A percentile compares a stretch with the other conserved stretches of the same genome.
Evolutionary conservation across 2,888 invertebrate genomes (phyloP).

Genomic region (Desoria tigrina): DNA sequence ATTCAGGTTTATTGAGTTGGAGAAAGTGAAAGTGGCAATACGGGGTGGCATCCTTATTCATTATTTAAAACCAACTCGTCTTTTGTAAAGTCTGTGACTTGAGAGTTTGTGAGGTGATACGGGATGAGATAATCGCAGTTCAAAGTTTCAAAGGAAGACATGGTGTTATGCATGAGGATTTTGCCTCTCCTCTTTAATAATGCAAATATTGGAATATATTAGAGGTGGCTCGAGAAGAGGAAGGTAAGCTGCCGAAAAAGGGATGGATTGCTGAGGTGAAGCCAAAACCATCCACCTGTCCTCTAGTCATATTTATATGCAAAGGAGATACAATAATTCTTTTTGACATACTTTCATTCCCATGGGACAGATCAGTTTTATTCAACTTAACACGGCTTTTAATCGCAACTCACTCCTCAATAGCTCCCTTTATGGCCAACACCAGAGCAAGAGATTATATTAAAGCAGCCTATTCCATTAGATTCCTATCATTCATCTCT

Average conservation of each 20-base stretch:
- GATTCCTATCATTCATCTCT: neutral
- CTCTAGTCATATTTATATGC: constrained; percentile 25
- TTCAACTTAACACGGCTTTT: constrained; percentile 11
- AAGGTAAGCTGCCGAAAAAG: constrained; percentile 26
- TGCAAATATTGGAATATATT: neutral
- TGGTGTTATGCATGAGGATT: neutral
- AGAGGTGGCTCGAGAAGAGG: neutral
- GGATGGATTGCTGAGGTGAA: constrained; percentile 21
- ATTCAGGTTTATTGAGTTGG: neutral
- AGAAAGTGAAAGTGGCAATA: neutral
- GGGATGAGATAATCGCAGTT: neutral
- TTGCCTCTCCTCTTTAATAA: neutral
- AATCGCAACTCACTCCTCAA: neutral
- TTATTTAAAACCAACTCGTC: constrained; percentile 7
- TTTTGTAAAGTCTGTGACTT: no score
- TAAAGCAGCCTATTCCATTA: no score
- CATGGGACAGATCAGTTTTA: constrained; percentile 3
- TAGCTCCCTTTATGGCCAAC: neutral
- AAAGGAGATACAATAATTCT: constrained; percentile 26
- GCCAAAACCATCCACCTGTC: constrained; percentile 16
- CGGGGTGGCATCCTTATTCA: constrained; percentile 1
- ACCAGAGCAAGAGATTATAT: no score
- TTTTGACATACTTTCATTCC: constrained; percentile 31
- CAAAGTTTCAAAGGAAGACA: neutral
- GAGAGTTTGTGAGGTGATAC: neutral